A percentile compares a stretch with the other conserved stretches of the same genome.
Conservation (phyloP, 2,797 vertebrate genomes). For the Fistularia tabacaria region DNA sequence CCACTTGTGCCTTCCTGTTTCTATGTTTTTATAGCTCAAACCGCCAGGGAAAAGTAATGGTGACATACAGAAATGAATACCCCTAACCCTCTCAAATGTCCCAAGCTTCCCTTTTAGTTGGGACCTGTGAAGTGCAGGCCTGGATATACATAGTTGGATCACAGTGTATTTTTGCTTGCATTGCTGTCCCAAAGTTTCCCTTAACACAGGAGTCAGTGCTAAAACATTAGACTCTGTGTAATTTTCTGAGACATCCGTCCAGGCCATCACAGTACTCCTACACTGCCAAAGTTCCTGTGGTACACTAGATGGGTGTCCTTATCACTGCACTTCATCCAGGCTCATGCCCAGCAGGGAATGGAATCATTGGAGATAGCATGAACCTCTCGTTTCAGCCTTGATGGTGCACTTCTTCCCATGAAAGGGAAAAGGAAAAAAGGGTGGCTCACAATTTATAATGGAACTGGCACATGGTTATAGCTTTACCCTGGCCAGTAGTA, state of each 20-base stretch:
- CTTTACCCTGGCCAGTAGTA: too few species aligned
- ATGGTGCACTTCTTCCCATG: slow-evolving; percentile 14
- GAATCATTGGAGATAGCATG: slow-evolving; percentile 9
- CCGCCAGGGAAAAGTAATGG: slow-evolving; percentile 38
- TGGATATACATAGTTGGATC: slow-evolving; percentile 54
- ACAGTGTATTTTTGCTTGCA: slow-evolving; percentile 23
- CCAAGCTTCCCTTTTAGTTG: slow-evolving; percentile 32
- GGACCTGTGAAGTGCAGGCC: slow-evolving; percentile 38
- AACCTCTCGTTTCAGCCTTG: slow-evolving; percentile 20
- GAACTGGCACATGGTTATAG: too few species aligned
- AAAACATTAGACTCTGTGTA: too few species aligned
- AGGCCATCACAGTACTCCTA: slow-evolving; percentile 7
- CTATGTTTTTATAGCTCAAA: slow-evolving; percentile 29
- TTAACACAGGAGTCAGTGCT: too few species aligned
- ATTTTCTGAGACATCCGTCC: slow-evolving; percentile 15
- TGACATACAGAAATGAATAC: slow-evolving; percentile 42
- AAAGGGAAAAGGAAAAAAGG: slow-evolving; percentile 22
- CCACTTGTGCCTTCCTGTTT: slow-evolving; percentile 22
- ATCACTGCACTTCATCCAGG: slow-evolving; percentile 9
- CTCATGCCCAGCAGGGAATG: slow-evolving; percentile 13
- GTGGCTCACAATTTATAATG: too few species aligned
- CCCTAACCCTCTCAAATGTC: slow-evolving; percentile 36
- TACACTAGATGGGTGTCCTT: slow-evolving; percentile 14
- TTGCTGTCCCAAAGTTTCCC: too few species aligned
- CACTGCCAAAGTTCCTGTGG: slow-evolving; percentile 1